Conservation (phyloP, 2,797 vertebrate genomes). For the Argya squamiceps region DNA sequence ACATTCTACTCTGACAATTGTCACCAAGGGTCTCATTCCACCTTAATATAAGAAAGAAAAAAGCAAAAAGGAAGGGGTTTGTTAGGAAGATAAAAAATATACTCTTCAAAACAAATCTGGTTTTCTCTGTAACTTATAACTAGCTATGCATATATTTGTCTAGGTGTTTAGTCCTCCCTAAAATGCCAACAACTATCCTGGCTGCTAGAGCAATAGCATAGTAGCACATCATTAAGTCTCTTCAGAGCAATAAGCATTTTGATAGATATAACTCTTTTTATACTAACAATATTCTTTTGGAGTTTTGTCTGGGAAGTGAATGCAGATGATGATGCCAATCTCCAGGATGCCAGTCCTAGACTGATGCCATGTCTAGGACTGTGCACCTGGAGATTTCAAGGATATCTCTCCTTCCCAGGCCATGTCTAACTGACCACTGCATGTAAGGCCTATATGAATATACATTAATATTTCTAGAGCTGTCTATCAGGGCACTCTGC, state of each 20-base stretch:
- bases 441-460: background rate
- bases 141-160: background rate
- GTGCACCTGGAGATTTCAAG: background rate
- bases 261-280: background rate
- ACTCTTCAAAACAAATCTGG: background rate
- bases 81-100: background rate
- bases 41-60: background rate
- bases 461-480: background rate
- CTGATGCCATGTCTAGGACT: background rate
- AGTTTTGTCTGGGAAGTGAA: background rate
- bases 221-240: background rate
- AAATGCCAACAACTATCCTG: background rate
- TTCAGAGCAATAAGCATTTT: fast-evolving
- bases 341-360: too few relatives aligned
- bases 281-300: background rate
- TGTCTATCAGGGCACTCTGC: background rate
- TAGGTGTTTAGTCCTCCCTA: background rate
- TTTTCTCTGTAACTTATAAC: background rate
- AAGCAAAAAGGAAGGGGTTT: background rate
- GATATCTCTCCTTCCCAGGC: background rate
- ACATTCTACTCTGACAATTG: background rate
- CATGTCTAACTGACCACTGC: background rate
- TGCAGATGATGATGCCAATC: too few relatives aligned
- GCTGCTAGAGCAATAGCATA: background rate
- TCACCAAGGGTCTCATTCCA: background rate